Evolutionary conservation across 2,888 invertebrate species (phyloP).

Genomic region (Molanna angustata): DNA sequence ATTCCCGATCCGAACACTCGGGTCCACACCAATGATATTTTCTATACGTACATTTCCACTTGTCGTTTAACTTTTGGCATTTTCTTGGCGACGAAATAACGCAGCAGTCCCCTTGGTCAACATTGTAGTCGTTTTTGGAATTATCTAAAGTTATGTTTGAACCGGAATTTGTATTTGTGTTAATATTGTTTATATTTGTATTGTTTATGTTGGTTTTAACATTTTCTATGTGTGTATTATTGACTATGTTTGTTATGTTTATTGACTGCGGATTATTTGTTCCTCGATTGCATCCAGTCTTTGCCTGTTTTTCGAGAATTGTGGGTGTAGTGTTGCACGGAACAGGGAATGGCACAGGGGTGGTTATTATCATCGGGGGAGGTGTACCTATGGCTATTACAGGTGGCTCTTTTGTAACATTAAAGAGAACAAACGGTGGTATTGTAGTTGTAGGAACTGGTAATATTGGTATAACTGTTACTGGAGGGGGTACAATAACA

Average conservation of each 20-base stretch:
- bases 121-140: neutral
- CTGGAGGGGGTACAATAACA: neutral
- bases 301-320: too few relatives aligned
- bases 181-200: slow-evolving; percentile 42
- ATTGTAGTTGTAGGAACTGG: neutral
- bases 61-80: slow-evolving; percentile 33
- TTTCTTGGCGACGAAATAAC: slow-evolving; percentile 41
- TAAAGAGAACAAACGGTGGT: neutral
- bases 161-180: slow-evolving; percentile 24
- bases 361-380: neutral
- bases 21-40: slow-evolving; percentile 6
- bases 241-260: slow-evolving; percentile 43
- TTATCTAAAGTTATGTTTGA: neutral
- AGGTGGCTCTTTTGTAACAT: neutral
- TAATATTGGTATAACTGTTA: neutral
- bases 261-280: too few relatives aligned
- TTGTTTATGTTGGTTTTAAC: slow-evolving; percentile 42
- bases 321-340: too few relatives aligned
- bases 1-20: neutral
- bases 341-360: slow-evolving; percentile 33
- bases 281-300: too few relatives aligned
- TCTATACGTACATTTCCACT: slow-evolving; percentile 5
- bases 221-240: slow-evolving; percentile 43
- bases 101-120: slow-evolving; percentile 36
- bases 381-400: neutral